Conservation (phyloP, 2,113 vertebrate genomes). For the Cinclus mexicanus region DNA sequence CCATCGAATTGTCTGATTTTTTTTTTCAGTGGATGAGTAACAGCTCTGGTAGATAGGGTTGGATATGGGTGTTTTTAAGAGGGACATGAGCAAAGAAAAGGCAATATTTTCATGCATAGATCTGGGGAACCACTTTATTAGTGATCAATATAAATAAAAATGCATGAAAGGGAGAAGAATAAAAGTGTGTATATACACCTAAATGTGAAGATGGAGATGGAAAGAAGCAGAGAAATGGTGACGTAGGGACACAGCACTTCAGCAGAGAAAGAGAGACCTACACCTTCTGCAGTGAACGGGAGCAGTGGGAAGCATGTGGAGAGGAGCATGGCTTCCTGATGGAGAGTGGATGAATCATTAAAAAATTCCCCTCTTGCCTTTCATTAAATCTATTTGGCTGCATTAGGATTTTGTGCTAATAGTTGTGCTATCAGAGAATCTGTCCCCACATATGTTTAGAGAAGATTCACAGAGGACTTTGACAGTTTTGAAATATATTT, state of each 20-base stretch:
- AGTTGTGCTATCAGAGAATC: background rate
- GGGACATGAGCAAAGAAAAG: background rate
- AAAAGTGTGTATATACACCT: background rate
- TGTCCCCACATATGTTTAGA: background rate
- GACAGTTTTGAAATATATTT: background rate
- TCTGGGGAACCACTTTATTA: background rate
- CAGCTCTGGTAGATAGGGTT: background rate
- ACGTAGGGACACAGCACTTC: background rate
- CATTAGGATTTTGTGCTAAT: background rate
- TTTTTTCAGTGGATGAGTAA: background rate
- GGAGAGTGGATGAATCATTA: background rate
- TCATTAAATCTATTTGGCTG: background rate
- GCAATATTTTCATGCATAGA: background rate
- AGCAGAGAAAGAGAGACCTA: background rate
- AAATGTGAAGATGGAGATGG: background rate
- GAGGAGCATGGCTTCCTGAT: background rate
- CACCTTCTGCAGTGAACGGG: rapidly evolving
- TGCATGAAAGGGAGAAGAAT: background rate
- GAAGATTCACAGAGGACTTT: background rate
- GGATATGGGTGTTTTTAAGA: background rate
- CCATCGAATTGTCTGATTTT: background rate
- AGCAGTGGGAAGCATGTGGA: background rate
- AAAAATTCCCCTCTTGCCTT: background rate
- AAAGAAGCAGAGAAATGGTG: background rate
- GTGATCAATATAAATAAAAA: background rate